phyloP scores from a whole-genome alignment of 53 echinoderm and acorn worm species.

The Stichopus horrens region DNA sequence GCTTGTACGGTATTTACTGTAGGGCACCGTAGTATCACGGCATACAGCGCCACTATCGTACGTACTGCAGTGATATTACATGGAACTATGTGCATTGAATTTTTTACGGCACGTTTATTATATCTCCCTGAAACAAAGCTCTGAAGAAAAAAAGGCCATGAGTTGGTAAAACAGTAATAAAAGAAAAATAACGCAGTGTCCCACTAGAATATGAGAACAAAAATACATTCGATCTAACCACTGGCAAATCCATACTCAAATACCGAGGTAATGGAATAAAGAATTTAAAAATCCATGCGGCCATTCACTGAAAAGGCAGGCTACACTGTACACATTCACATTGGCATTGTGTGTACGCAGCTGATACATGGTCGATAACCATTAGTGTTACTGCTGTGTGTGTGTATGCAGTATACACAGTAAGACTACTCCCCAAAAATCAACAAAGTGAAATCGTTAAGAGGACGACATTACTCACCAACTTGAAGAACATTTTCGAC shows the following conservation, averaged over 20 bases:
- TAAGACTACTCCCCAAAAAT: constrained; percentile 45
- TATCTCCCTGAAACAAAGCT: not conserved
- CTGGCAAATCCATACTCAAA: constrained; percentile 25
- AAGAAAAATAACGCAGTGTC: not conserved
- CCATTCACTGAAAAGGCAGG: not conserved
- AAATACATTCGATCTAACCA: constrained; percentile 15
- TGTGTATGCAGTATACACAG: not conserved
- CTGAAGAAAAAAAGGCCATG: not conserved
- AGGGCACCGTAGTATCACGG: not conserved
- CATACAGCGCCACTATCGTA: not conserved
- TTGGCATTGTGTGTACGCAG: constrained; percentile 35
- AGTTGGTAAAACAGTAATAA: not conserved
- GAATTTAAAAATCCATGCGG: constrained; percentile 35
- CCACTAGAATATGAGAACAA: not conserved
- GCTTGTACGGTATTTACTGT: no score
- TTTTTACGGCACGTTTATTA: not conserved
- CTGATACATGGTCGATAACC: constrained; percentile 25
- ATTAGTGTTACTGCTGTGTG: not conserved
- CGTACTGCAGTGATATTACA: not conserved
- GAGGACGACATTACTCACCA: constrained; percentile 70
- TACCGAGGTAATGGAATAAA: constrained; percentile 5
- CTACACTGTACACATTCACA: not conserved
- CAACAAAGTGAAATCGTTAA: constrained; percentile 36
- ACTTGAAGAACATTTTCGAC: constrained; percentile 99
- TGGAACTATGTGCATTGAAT: not conserved